Evolutionary conservation across 2,888 invertebrate genomes (phyloP), one percentile per base, ranked within the genome.

Genomic region (Allophyes oxyacanthae): DNA sequence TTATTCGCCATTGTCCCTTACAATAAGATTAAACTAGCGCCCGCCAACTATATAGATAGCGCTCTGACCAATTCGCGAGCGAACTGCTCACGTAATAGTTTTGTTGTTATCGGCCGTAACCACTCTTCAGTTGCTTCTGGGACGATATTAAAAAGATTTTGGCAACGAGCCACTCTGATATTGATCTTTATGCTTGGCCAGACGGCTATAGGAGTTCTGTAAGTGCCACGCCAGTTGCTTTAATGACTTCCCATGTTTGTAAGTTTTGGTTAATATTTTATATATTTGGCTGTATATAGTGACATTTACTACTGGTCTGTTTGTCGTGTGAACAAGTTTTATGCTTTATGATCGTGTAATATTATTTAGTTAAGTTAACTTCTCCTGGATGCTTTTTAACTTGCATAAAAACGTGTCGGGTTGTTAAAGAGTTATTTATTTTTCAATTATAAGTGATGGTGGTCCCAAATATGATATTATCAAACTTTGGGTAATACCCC

Each of bases 61-160:
- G 79, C 75, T 78, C 79, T 84, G 85, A 86, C 83, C 87, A 86
- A 90, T 88, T 90, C 87, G 87, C 85, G 81, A 80, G 78, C 78
- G 85, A 84, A 87, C 83, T 84, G 83, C 84, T 88, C 86, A 86
- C 86, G 87, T 89, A 91, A 89, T 90, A 91, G 89, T 91, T 92
- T 89, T 90, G 92, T 92, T 93, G 91, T 92, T 92, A 92, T 93
- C 89, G 85, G 82, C 80, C 80, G 82, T 88, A 89, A 90, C 90
- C 89, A 89, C 90, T 92, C 88, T 86, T 89, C 88, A 87, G 86
- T 87, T 86, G 84, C 87, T 86, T 89, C 86, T 87, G 86, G 84
- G 89, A 87, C 84, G 91, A 92, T 94, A 93, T 93, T 93, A 93
- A 93, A 93, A 92, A 93, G 92, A 92, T 92, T 89, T 92, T 94